A percentile compares a stretch with the other conserved stretches of the same genome.
These are phyloP conservation scores for Arrhopalites spinosus DNA, from an alignment of 2,888 invertebrate genomes.

Conservation along the genomic window DNA sequence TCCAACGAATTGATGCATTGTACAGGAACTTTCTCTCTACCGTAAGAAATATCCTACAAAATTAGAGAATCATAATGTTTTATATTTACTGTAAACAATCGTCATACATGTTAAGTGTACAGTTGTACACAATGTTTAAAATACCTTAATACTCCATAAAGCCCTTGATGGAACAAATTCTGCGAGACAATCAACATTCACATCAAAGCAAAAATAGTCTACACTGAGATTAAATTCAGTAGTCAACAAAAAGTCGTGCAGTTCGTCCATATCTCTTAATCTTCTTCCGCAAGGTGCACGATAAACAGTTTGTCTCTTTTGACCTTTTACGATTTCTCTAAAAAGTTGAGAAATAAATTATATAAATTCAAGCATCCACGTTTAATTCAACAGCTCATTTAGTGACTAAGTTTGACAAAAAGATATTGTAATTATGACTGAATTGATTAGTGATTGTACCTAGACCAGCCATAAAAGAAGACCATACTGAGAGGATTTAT, in stretches of 20 bases:
- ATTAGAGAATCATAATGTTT: background rate
- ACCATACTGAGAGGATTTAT: background rate
- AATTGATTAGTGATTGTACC: background rate
- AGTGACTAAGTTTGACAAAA: too few species aligned
- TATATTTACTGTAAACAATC: background rate
- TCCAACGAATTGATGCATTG: conserved; percentile 91
- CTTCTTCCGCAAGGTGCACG: conserved; percentile 83
- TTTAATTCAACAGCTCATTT: too few species aligned
- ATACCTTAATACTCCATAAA: conserved; percentile 39
- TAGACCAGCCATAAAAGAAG: background rate
- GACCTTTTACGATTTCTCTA: conserved; percentile 61
- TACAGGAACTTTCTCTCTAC: conserved; percentile 85
- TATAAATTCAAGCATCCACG: conserved; percentile 34
- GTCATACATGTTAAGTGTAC: too few species aligned
- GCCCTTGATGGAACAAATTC: conserved; percentile 69
- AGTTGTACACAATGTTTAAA: background rate
- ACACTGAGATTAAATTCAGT: conserved; percentile 78
- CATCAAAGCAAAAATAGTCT: conserved; percentile 87
- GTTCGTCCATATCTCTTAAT: conserved; percentile 73
- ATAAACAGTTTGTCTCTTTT: conserved; percentile 62
- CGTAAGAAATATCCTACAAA: conserved; percentile 73
- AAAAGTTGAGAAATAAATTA: conserved; percentile 50
- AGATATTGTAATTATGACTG: too few species aligned
- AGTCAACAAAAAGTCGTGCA: conserved; percentile 74
- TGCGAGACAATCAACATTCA: conserved; percentile 77